Evolutionary conservation across 2,888 invertebrate species (phyloP).

Genomic region (Plutella xylostella): DNA sequence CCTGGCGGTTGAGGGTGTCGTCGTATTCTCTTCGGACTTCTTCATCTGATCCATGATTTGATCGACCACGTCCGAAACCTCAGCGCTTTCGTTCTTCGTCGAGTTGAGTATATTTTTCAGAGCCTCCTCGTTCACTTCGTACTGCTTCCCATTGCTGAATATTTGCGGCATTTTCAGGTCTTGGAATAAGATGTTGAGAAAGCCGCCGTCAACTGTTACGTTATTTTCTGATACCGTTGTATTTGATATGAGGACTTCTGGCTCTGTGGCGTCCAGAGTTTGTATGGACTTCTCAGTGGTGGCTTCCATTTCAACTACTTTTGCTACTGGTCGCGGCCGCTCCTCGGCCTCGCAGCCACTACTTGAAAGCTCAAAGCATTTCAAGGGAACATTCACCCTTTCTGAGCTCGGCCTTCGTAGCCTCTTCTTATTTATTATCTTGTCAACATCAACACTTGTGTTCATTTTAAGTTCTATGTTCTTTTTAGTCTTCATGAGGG

Average conservation of each 20-base stretch:
- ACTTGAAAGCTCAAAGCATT: slow-evolving; percentile 58
- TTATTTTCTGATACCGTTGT: slow-evolving; percentile 41
- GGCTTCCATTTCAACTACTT: neutral
- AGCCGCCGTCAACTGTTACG: slow-evolving; percentile 52
- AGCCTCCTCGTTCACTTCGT: slow-evolving; percentile 58
- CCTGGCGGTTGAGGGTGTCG: slow-evolving; percentile 50
- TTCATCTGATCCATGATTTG: slow-evolving; percentile 44
- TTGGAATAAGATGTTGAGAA: slow-evolving; percentile 53
- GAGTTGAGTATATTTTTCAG: slow-evolving; percentile 22
- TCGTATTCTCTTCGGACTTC: slow-evolving; percentile 36
- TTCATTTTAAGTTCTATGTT: slow-evolving; percentile 51
- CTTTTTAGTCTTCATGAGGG: slow-evolving; percentile 56
- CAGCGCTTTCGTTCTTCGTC: slow-evolving; percentile 24
- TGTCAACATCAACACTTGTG: slow-evolving; percentile 45
- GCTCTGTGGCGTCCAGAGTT: slow-evolving; percentile 34
- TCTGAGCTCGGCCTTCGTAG: slow-evolving; percentile 31
- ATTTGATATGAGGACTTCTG: slow-evolving; percentile 9
- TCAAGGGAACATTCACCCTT: slow-evolving; percentile 41
- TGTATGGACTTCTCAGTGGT: slow-evolving; percentile 48
- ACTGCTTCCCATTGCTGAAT: slow-evolving; percentile 50
- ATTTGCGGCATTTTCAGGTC: slow-evolving; percentile 49
- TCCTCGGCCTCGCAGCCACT: slow-evolving; percentile 49
- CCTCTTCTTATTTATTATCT: slow-evolving; percentile 50
- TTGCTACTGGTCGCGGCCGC: slow-evolving; percentile 18
- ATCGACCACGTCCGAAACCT: slow-evolving; percentile 31